These are phyloP conservation scores for Tenebrosternarchus preto DNA, from an alignment of 2,113 vertebrate species.

Conservation along the genomic window DNA sequence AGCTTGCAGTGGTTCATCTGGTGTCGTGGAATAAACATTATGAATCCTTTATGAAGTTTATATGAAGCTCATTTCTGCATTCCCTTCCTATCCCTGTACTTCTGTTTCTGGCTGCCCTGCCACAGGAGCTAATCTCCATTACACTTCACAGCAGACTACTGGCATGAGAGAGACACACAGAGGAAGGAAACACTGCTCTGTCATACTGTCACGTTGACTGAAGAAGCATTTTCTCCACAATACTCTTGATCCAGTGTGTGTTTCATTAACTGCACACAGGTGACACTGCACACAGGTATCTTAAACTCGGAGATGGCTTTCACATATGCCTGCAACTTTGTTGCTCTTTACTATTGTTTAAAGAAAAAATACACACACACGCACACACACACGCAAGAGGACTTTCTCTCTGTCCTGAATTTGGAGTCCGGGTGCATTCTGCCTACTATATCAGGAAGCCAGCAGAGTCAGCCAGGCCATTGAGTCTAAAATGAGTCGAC, in stretches of 20 bases:
- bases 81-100: not conserved
- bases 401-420: slow-evolving; percentile 4
- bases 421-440: slow-evolving; percentile 16
- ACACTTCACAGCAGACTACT: not conserved
- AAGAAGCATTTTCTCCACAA: not conserved
- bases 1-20: not conserved
- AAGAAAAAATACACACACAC: not conserved
- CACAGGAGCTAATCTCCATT: too few species aligned
- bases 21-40: not conserved
- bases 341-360: not conserved
- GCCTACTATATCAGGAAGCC: slow-evolving; percentile 36
- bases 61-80: not conserved
- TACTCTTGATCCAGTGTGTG: not conserved
- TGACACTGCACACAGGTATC: slow-evolving; percentile 39
- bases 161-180: not conserved
- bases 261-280: slow-evolving; percentile 25
- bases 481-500: slow-evolving; percentile 63
- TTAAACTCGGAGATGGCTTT: slow-evolving; percentile 22
- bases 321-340: slow-evolving; percentile 28
- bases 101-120: not conserved
- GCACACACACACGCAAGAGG: not conserved
- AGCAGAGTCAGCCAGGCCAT: slow-evolving; percentile 38
- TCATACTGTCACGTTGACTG: not conserved
- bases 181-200: not conserved
- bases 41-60: too few species aligned